Percentiles rank a stretch among this genome's conserved stretches.
Evolutionary conservation across 2,113 vertebrate genomes (phyloP).

Genomic region (Macquaria ambigua): DNA sequence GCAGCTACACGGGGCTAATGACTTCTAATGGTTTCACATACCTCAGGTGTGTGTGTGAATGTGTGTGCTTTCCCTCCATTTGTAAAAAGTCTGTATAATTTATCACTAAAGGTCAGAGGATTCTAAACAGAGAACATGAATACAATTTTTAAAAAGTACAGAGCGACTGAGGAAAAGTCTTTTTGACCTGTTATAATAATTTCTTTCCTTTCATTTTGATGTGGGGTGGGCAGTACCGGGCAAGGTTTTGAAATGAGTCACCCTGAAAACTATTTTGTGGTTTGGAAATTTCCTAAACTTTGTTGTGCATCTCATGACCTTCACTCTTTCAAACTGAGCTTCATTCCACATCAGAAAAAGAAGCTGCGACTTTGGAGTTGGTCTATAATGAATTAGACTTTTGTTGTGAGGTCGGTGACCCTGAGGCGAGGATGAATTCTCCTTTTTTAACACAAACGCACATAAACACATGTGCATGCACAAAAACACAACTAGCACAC

Average conservation of each 20-base stretch:
- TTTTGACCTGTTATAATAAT: neutral
- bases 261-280: neutral
- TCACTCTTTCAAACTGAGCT: neutral
- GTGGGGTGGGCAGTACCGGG: too few relatives aligned
- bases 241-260: conserved; percentile 11
- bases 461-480: neutral
- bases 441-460: neutral
- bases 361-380: neutral
- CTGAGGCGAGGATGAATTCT: neutral
- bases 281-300: neutral
- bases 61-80: neutral
- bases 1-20: neutral
- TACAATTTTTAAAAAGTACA: neutral
- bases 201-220: neutral
- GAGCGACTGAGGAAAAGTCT: neutral
- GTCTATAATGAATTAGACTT: conserved; percentile 51
- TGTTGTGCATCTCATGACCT: conserved; percentile 24
- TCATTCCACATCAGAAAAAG: neutral
- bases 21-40: conserved; percentile 17
- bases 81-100: neutral
- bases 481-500: neutral
- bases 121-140: neutral
- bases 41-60: neutral
- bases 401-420: conserved; percentile 43
- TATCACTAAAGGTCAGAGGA: neutral